Evolutionary conservation across 2,113 vertebrate genomes (phyloP).

Genomic region (Porphyrio hochstetteri): DNA sequence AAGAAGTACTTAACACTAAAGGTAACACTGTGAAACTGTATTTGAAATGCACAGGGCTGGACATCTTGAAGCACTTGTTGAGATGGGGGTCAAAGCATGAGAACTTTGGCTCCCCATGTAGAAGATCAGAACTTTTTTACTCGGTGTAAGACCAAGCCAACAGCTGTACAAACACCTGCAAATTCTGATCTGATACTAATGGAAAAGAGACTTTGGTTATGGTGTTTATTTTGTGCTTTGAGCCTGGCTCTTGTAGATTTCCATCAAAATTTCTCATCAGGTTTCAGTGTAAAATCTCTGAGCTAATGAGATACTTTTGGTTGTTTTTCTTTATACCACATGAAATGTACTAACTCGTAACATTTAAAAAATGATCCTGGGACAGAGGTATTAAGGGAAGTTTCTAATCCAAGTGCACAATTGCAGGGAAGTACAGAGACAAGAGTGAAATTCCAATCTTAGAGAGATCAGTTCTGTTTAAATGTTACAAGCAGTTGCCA

Average conservation of each 20-base stretch:
- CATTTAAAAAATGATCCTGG: neutral
- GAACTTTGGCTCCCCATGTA: slow-evolving; percentile 24
- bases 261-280: slow-evolving; percentile 35
- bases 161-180: slow-evolving; percentile 63
- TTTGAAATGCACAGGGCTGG: neutral
- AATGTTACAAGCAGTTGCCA: neutral
- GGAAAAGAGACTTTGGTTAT: neutral
- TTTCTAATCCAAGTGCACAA: neutral
- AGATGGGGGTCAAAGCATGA: slow-evolving; percentile 3
- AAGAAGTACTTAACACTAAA: neutral
- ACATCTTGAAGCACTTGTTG: slow-evolving; percentile 45
- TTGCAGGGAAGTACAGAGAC: neutral
- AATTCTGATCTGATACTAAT: slow-evolving; percentile 44
- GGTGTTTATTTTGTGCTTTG: slow-evolving; percentile 59
- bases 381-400: neutral
- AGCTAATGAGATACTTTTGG: neutral
- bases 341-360: neutral
- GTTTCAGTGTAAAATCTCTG: slow-evolving; percentile 36
- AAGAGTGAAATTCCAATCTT: neutral
- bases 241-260: slow-evolving; percentile 42
- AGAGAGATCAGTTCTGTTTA: neutral
- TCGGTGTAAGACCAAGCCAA: neutral
- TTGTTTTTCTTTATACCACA: neutral
- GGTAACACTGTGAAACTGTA: neutral
- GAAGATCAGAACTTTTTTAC: slow-evolving; percentile 34